Conservation (phyloP, 2,888 invertebrate genomes). For the Heliconius sara region DNA sequence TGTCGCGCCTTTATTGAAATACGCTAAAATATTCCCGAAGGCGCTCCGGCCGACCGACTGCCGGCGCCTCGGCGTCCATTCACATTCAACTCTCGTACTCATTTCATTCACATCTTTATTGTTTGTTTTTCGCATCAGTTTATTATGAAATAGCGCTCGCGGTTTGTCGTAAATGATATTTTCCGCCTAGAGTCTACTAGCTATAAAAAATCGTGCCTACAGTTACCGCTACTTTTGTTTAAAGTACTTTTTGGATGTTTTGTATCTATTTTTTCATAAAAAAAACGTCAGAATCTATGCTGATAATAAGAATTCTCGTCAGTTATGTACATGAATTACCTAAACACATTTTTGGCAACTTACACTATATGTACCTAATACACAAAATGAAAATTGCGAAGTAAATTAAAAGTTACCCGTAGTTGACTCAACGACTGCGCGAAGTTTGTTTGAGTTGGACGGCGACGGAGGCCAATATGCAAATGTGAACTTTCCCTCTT, state of each 20-base stretch:
- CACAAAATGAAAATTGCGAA: conserved; percentile 18
- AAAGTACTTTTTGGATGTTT: not conserved
- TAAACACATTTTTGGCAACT: not conserved
- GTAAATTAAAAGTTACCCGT: conserved; percentile 41
- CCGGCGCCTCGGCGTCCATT: conserved; percentile 60
- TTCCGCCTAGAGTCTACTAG: conserved; percentile 36
- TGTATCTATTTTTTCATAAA: not conserved
- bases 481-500: conserved; percentile 79
- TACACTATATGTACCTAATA: not conserved
- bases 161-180: conserved; percentile 59
- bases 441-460: conserved; percentile 58
- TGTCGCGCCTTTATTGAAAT: conserved; percentile 83
- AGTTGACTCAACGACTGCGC: conserved; percentile 38
- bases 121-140: conserved; percentile 67
- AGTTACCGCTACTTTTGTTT: not conserved
- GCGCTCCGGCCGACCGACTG: conserved; percentile 47
- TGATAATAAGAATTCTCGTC: not conserved
- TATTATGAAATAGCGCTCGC: conserved; percentile 61
- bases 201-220: too few species aligned
- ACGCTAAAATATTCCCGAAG: conserved; percentile 70
- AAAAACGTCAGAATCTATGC: not conserved
- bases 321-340: not conserved
- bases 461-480: conserved; percentile 68
- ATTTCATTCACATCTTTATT: conserved; percentile 75
- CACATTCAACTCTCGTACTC: conserved; percentile 68